Evolutionary conservation across 2,113 vertebrate genomes (phyloP).

Genomic region (Cryptomyrus ogoouensis): DNA sequence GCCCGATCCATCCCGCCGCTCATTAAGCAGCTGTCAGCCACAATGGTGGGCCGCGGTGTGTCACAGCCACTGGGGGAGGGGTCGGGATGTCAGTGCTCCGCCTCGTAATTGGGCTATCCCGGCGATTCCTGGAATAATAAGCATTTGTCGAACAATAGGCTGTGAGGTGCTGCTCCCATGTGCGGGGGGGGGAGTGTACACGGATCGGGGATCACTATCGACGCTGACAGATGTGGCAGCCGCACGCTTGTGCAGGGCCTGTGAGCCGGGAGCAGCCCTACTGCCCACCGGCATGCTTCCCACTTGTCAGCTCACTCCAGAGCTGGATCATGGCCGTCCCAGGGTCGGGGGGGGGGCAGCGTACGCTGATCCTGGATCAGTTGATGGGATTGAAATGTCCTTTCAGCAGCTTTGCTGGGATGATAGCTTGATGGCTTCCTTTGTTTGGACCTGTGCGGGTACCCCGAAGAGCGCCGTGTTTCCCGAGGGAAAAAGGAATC

Average conservation of each 20-base stretch:
- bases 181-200: background rate
- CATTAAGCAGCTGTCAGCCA: slow-evolving; percentile 24
- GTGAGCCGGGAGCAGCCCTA: background rate
- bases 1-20: background rate
- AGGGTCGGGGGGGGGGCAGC: background rate
- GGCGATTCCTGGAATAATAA: background rate
- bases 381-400: background rate
- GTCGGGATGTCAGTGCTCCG: background rate
- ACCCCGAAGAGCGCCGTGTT: background rate
- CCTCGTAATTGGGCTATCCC: background rate
- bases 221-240: background rate
- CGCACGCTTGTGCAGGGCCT: background rate
- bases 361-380: background rate
- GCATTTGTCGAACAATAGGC: background rate
- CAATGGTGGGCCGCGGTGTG: slow-evolving; percentile 12
- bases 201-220: background rate
- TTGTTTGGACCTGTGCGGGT: background rate
- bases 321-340: background rate
- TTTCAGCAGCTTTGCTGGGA: background rate
- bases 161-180: background rate
- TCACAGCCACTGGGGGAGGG: background rate
- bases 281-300: background rate
- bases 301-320: background rate
- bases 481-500: background rate
- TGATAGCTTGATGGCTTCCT: background rate